phyloP scores from a whole-genome alignment of 2,888 invertebrate species.

The Mantis religiosa region DNA sequence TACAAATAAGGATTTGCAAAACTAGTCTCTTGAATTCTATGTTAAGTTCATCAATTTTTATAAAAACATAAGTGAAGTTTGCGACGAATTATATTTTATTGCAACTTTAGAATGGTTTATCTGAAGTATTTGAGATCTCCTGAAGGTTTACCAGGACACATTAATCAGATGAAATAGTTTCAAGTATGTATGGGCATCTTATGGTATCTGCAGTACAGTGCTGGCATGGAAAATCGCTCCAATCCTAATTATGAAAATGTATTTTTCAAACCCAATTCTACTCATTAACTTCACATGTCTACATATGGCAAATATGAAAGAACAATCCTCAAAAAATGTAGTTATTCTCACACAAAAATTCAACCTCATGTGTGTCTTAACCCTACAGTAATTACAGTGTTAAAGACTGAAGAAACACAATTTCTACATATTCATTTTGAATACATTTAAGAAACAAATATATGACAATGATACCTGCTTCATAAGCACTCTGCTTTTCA shows the following conservation, averaged over 20 bases:
- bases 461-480: slow-evolving; percentile 44
- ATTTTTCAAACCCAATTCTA: neutral
- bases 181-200: neutral
- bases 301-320: neutral
- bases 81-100: too few relatives aligned
- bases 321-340: neutral
- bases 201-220: neutral
- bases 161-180: neutral
- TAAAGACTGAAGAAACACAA: too few relatives aligned
- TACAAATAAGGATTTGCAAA: too few relatives aligned
- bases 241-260: neutral
- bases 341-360: too few relatives aligned
- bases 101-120: too few relatives aligned
- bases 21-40: too few relatives aligned
- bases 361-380: too few relatives aligned
- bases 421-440: too few relatives aligned
- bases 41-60: too few relatives aligned
- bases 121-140: too few relatives aligned
- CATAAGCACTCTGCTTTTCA: slow-evolving; percentile 58
- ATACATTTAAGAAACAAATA: neutral
- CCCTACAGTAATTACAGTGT: too few relatives aligned
- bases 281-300: neutral
- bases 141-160: neutral
- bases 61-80: too few relatives aligned
- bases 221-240: neutral